A percentile compares a stretch with the other conserved stretches of the same genome.
These are phyloP conservation scores for Lichenostomus cassidix DNA, from an alignment of 2,113 vertebrate genomes.

Conservation along the genomic window DNA sequence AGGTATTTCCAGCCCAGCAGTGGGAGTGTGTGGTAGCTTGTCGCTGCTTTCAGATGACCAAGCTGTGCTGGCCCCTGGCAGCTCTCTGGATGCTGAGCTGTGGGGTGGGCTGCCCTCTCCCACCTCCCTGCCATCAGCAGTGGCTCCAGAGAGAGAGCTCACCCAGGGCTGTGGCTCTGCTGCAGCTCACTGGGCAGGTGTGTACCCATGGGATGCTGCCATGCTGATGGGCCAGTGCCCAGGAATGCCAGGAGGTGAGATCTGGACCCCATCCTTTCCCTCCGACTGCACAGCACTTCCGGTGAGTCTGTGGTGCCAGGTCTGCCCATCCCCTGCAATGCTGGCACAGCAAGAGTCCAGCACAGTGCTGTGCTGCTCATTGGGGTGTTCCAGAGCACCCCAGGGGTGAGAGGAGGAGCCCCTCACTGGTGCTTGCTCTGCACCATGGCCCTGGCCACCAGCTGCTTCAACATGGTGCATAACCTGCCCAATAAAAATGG, in stretches of 20 bases:
- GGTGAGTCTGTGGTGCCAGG: neutral
- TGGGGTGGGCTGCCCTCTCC: neutral
- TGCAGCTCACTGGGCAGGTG: fast-evolving
- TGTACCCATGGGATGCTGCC: neutral
- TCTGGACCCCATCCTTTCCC: neutral
- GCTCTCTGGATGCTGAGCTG: neutral
- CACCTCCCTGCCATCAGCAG: neutral
- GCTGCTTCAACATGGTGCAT: fast-evolving
- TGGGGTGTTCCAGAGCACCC: neutral
- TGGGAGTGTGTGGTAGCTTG: fast-evolving
- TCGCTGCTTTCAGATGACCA: fast-evolving
- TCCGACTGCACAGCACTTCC: neutral
- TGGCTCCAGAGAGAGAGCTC: neutral
- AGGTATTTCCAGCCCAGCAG: neutral
- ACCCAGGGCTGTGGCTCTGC: neutral
- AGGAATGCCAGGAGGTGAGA: neutral
- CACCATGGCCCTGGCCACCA: neutral
- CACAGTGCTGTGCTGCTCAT: fast-evolving
- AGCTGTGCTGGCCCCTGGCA: neutral
- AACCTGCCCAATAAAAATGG: neutral
- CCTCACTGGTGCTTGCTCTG: fast-evolving
- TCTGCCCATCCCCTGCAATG: neutral
- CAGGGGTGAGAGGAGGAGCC: fast-evolving
- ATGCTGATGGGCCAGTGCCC: neutral
- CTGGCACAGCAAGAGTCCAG: fast-evolving